Conservation (phyloP, 1,140 invertebrate genomes). For the Saccostrea cuccullata region DNA sequence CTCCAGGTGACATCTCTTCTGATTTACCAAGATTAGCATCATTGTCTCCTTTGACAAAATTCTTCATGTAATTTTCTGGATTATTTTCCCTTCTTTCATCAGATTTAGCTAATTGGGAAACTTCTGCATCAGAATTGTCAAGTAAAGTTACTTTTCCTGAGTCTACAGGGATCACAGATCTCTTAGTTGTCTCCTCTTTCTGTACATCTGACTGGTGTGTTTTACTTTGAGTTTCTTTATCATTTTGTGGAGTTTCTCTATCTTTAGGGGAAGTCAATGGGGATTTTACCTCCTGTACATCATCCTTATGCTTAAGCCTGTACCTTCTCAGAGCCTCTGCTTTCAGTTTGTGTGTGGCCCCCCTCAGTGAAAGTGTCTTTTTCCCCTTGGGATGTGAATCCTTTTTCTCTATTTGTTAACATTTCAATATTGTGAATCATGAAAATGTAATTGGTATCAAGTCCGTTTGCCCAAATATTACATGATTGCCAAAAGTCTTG, state of each 20-base stretch:
- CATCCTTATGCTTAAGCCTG: constrained; percentile 50
- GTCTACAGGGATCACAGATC: neutral
- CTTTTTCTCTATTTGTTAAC: constrained; percentile 35
- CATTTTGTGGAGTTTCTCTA: neutral
- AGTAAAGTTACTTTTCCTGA: neutral
- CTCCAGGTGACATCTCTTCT: neutral
- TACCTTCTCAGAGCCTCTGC: constrained; percentile 63
- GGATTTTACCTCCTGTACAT: constrained; percentile 28
- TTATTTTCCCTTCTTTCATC: neutral
- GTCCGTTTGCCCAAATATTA: no score
- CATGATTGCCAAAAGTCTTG: no score
- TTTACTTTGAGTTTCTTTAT: neutral
- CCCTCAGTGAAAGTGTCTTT: constrained; percentile 52
- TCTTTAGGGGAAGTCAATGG: neutral
- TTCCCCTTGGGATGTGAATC: constrained; percentile 1
- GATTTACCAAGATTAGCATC: neutral
- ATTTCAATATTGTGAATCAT: no score
- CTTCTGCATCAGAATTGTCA: neutral
- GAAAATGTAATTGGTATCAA: no score
- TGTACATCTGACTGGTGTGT: neutral
- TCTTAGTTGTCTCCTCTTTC: neutral
- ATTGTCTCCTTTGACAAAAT: neutral
- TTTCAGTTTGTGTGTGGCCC: constrained; percentile 61
- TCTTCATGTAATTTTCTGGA: neutral
- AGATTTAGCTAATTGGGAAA: neutral